Base-by-base conservation (phyloP, 2,113 vertebrate genomes). In the Paralichthys olivaceus region DNA sequence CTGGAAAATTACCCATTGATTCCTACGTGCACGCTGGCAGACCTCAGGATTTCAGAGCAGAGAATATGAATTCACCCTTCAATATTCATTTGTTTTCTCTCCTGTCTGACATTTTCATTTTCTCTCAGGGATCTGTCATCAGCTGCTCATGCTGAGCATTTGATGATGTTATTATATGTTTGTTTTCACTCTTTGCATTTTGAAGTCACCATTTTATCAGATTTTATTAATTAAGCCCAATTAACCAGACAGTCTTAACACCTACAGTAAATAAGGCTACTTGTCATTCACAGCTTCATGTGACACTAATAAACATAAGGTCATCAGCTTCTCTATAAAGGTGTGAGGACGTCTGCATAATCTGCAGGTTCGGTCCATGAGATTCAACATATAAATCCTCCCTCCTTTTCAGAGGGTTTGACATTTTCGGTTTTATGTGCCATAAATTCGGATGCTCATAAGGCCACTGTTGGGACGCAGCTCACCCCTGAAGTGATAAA, bases 1-100 rank as follows among this genome's bases (percentile, higher is more conserved):
- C 28, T 77, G 79, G 72, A 74, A 86, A 86, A 91, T 87, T 60
- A 81, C 37, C 32, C 63, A 84, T 67, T 79, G 75, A 81, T 85
- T 80, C 53, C 28, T 80, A 43, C 53, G 29, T 78, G 55, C 43
- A 40, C 47, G 34, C 57, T 11, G 47, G 54, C 62, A 67, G 68
- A 62, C 34, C 9, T 45, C 74, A 15, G 45, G 55, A 78, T 80
- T 61, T 65, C 63, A 70, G 61, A 11, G 47, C 26, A 72, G 53
- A 60, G 43, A 72, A 67, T 81, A 57, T 66, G 34, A 84, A 87
- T 72, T 67, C 5, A 26, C 60, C 32, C 57, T 64, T 84, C 22
- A n/a, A 61, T 69, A 72, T 81, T 85, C 28, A 83, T 80, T 81
- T 72, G 74, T 12, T 60, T 32, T 59, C 45, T 51, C 61, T 26